Evolutionary conservation across 2,888 invertebrate species (phyloP).

Genomic region (Tyria jacobaeae): DNA sequence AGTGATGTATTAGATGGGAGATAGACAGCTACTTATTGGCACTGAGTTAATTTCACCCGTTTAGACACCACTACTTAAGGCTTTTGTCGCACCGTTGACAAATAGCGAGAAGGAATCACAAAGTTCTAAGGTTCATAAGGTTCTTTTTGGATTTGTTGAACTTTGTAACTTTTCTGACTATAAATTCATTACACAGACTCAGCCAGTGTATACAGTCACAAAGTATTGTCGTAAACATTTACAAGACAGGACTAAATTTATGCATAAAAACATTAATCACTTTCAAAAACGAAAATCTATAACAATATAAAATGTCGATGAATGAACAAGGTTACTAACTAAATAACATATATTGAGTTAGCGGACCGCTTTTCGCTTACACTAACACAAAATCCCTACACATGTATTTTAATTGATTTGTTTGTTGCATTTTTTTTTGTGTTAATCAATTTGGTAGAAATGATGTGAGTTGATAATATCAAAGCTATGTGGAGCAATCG

Average conservation of each 20-base stretch:
- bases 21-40: conserved; percentile 60
- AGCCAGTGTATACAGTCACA: no score
- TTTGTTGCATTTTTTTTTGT: conserved; percentile 50
- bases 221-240: no score
- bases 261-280: no score
- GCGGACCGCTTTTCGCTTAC: conserved; percentile 2
- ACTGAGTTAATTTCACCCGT: conserved; percentile 58
- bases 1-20: conserved; percentile 70
- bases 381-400: conserved; percentile 12
- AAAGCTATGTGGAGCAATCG: conserved; percentile 16
- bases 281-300: no score
- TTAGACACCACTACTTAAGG: conserved; percentile 50
- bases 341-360: no score
- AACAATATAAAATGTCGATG: no score
- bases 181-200: no score
- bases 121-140: background rate
- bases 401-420: conserved; percentile 49
- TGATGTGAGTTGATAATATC: conserved; percentile 34
- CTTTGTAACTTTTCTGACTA: no score
- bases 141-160: no score
- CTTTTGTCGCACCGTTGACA: conserved; percentile 17
- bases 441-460: conserved; percentile 34
- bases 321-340: no score
- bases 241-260: no score
- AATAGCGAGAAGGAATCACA: background rate